phyloP scores from a whole-genome alignment of 2,113 vertebrate genomes.

The Bufo gargarizans region DNA sequence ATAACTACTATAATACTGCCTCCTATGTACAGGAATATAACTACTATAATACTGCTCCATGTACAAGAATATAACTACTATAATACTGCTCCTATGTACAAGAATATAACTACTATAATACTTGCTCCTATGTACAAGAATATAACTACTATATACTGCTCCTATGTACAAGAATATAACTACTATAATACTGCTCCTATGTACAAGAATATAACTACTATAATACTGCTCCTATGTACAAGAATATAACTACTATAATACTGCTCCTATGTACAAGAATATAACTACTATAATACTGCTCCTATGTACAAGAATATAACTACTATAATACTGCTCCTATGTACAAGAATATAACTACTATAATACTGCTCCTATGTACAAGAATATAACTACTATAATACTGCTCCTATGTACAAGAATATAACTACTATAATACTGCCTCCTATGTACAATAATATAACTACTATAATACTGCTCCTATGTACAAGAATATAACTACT shows the following conservation, averaged over 20 bases:
- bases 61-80: background rate
- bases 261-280: no score
- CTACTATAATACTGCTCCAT: background rate
- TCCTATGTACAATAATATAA: slow-evolving; percentile 1
- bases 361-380: background rate
- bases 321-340: slow-evolving; percentile 10
- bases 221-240: slow-evolving; percentile 1
- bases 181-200: slow-evolving; percentile 6
- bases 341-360: slow-evolving; percentile 2
- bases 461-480: background rate
- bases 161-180: background rate
- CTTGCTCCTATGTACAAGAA: background rate
- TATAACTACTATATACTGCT: background rate
- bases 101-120: background rate
- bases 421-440: slow-evolving; percentile 17
- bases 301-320: background rate
- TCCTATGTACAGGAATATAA: background rate
- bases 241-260: no score
- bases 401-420: background rate
- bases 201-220: slow-evolving; percentile 9
- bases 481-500: slow-evolving; percentile 13
- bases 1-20: background rate
- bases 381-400: slow-evolving; percentile 12
- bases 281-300: no score
- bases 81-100: background rate